Base-by-base conservation (phyloP, 2,888 invertebrate genomes). In the Nomada lathburiana region DNA sequence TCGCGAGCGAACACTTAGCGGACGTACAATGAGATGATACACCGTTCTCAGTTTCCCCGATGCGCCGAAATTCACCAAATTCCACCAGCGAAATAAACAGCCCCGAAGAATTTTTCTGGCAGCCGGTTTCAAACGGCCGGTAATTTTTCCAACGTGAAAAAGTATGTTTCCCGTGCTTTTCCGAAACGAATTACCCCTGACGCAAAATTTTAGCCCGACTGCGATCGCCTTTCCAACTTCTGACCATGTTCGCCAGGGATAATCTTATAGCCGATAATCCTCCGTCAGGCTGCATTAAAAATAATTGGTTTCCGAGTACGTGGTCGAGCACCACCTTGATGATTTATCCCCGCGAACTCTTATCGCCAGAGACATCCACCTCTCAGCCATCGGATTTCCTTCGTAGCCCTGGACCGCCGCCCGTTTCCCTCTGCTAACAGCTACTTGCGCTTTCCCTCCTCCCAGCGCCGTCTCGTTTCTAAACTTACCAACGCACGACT, bases 401-500 rank as follows among this genome's bases (percentile, higher is more conserved):
- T 16, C 16, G 13, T 16, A 3, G 16, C 47, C 47, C 16, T 47
- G 2, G 47, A 47, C 2, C 36, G 36, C 36, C 36, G 29, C 36
- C 36, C 36, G 36, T 36, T 36, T 36, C 36, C 47, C 4, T 13
- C 47, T 47, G 47, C 47, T 16, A 2, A 47, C 47, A 47, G 47
- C 47, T 47, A 47, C 47, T 47, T 47, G 2, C 53, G 18, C 62
- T 53, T 26, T 23, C 7, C 50, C 63, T 3, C 42, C 57, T 29
- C 42, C 68, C 20, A 23, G 10, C 26, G 3, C 10, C 44, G 64
- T 44, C 68, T 55, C 85, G 80, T 70, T 36, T 60, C 29, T 50
- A 55, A 77, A 84, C 71, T 87, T 69, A 63, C 50, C 50, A 67
- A 70, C 60, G 63, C 29, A 55, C 72, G 80, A 74, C 71, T 63